A percentile compares a stretch with the other conserved stretches of the same genome.
Conservation (phyloP, 2,797 vertebrate genomes). For the Oryzias dopingdopingensis region DNA sequence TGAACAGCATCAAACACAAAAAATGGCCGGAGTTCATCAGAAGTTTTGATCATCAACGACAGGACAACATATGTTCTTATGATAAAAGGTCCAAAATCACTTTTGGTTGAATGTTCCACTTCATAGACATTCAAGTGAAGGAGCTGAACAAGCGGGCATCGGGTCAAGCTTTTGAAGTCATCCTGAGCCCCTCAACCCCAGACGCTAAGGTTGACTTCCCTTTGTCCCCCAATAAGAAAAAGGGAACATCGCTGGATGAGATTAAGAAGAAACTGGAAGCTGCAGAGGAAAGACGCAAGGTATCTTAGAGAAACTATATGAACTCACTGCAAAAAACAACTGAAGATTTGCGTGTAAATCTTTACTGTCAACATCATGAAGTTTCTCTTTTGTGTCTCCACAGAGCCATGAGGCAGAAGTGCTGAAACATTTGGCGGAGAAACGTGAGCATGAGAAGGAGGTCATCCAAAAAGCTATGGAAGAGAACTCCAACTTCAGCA, state of each 20-base stretch:
- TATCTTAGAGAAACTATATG: constrained; percentile 49
- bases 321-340: background rate
- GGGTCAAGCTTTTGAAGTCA: constrained; percentile 95
- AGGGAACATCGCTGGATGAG: constrained; percentile 90
- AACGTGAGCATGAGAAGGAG: constrained; percentile 91
- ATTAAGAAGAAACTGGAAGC: constrained; percentile 94
- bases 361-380: background rate
- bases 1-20: too few species aligned
- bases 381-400: background rate
- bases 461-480: constrained; percentile 92
- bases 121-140: constrained; percentile 90
- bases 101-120: background rate
- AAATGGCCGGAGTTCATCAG: too few species aligned
- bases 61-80: too few species aligned
- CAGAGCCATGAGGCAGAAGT: constrained; percentile 90
- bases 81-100: too few species aligned
- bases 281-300: constrained; percentile 94
- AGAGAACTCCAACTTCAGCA: constrained; percentile 91
- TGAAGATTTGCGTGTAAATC: background rate
- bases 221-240: constrained; percentile 89
- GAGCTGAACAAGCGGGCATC: constrained; percentile 93
- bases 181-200: constrained; percentile 86
- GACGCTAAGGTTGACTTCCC: constrained; percentile 86
- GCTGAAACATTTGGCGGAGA: constrained; percentile 90
- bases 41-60: too few species aligned